Conservation (phyloP, 2,888 invertebrate genomes). For the Abrostola triplasia region DNA sequence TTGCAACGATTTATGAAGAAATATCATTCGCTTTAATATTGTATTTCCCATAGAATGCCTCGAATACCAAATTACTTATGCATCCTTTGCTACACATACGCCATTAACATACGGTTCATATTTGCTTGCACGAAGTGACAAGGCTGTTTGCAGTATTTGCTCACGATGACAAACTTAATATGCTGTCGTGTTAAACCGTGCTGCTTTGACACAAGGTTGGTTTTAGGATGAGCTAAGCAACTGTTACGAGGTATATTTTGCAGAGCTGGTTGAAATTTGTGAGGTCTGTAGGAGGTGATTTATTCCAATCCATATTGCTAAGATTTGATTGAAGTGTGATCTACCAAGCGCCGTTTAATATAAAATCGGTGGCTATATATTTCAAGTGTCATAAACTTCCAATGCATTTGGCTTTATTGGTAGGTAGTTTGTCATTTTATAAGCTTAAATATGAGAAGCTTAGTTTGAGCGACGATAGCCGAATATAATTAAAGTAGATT, state of each 20-base stretch:
- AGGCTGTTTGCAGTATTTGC: conserved; percentile 38
- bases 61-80: conserved; percentile 29
- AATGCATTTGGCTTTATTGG: conserved; percentile 3
- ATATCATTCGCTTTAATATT: conserved; percentile 72
- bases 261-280: conserved; percentile 60
- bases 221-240: conserved; percentile 22
- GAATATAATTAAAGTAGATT: too few relatives aligned
- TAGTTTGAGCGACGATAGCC: conserved; percentile 3
- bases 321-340: conserved; percentile 57
- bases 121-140: conserved; percentile 25
- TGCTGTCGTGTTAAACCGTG: conserved; percentile 26
- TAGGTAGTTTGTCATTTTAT: not conserved
- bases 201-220: conserved; percentile 14
- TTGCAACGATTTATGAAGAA: conserved; percentile 69
- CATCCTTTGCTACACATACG: conserved; percentile 17
- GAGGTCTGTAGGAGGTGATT: conserved; percentile 59
- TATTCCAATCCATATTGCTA: conserved; percentile 64
- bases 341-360: conserved; percentile 42
- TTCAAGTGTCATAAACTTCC: conserved; percentile 17
- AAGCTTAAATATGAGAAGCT: not conserved
- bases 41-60: conserved; percentile 59
- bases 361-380: conserved; percentile 34
- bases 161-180: conserved; percentile 23
- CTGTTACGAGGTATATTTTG: conserved; percentile 41
- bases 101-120: conserved; percentile 25